Base-by-base conservation (phyloP, 2,888 invertebrate species). In the Trissolcus japonicus region DNA sequence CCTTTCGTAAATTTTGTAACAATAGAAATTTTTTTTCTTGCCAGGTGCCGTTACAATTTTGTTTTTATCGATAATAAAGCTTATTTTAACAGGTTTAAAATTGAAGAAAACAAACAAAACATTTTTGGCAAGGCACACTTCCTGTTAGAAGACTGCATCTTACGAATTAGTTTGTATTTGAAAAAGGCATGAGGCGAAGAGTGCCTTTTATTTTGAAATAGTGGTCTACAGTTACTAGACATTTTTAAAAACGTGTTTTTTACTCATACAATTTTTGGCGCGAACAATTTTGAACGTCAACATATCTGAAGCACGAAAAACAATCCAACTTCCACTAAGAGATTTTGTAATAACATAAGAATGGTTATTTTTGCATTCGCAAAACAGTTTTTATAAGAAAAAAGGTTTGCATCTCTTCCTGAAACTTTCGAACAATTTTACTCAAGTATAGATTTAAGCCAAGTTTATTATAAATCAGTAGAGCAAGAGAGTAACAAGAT, bases 31-130 rank as follows among this genome's bases (percentile, higher is more conserved):
- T 16, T 56, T 29, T 59, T 17, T 76, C 76, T 76, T 76, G 76
- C 76, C 76, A 71, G 71, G 76, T 69, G 76, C 66, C 71, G 60
- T 53, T 57, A 13, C 9, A 35, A 25, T 25, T 35, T 35, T 6
- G 9, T 9, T 11, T 35, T 35, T 9, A 46, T 16, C 4, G 0
- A 1, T 6, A 43, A 43, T 43, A 14, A 43, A 43, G 7, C 13
- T 43, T 13, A 43, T 4, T 19, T 19, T 16, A 48, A 48, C 48
- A 17, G 13, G 17, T 13, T 17, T 19, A 43, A 3, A 11, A 43
- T 41, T 50, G 41, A 25, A 25, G 14, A 14, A 25, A 51, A 6
- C 4, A 46, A 16, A 50, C 4, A 43, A 54, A 19, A 29, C 51
- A 13, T 0, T 14, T 14, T 11, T 11, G 40, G 25, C 11, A 25